phyloP scores from a whole-genome alignment of 2,113 vertebrate genomes.

The Alces alces region DNA sequence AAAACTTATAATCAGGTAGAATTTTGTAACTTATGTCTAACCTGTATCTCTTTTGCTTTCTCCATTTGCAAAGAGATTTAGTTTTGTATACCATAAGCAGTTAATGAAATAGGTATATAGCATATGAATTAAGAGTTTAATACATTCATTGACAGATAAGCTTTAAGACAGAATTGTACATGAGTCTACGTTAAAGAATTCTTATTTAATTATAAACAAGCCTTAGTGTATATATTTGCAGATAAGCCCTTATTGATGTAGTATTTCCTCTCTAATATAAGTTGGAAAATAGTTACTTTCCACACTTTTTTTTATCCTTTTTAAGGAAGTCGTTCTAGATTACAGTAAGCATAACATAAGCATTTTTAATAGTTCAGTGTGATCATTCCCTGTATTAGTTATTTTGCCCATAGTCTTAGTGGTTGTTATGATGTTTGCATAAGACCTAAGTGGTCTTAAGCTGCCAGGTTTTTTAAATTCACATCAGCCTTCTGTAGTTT shows the following conservation, averaged over 20 bases:
- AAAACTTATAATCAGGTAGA: conserved; percentile 7
- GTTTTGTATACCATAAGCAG: background rate
- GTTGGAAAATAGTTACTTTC: conserved; percentile 2
- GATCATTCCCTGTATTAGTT: background rate
- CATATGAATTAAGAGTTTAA: background rate
- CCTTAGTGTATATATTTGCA: background rate
- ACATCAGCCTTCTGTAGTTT: background rate
- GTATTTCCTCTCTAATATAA: conserved; percentile 8
- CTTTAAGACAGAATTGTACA: background rate
- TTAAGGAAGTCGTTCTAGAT: conserved; percentile 15
- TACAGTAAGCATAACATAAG: background rate
- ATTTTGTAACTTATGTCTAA: background rate
- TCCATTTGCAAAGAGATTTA: background rate
- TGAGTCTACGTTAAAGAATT: background rate
- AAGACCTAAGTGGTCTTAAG: background rate
- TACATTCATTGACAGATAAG: background rate
- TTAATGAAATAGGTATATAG: background rate
- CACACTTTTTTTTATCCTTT: background rate
- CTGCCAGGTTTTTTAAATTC: background rate
- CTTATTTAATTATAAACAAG: background rate
- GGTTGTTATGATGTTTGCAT: background rate
- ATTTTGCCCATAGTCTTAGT: background rate
- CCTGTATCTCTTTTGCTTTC: background rate
- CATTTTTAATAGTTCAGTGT: background rate
- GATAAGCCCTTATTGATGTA: background rate